Evolutionary conservation across 2,888 invertebrate genomes (phyloP).

Genomic region (Ischnura elegans): DNA sequence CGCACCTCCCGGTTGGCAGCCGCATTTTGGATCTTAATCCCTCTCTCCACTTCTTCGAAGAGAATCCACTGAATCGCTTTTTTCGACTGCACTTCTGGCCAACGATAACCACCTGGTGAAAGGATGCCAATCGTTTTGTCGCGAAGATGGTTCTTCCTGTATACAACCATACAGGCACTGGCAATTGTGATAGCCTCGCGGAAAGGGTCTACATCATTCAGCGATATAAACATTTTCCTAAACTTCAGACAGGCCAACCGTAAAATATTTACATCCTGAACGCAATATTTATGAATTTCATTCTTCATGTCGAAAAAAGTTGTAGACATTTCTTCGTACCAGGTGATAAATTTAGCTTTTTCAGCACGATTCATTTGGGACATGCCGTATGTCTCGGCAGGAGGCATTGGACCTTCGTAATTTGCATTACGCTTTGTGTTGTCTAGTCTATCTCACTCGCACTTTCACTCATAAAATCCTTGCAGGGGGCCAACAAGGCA

Average conservation of each 20-base stretch:
- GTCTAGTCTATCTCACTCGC: no score
- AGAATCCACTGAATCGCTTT: neutral
- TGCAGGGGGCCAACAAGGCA: no score
- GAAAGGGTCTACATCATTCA: no score
- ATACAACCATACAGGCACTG: no score
- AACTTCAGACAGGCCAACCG: neutral
- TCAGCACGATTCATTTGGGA: neutral
- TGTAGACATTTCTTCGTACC: conserved; percentile 6
- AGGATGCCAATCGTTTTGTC: neutral
- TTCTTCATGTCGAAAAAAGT: conserved; percentile 44
- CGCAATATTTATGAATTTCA: conserved; percentile 17
- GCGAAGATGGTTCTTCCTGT: conserved; percentile 36
- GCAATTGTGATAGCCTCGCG: no score
- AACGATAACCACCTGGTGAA: neutral
- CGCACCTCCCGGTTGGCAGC: neutral
- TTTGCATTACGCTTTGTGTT: neutral
- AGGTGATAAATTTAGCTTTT: neutral
- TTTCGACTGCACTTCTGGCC: neutral
- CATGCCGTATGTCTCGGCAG: neutral
- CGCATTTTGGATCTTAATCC: no score
- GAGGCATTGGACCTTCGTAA: conserved; percentile 28
- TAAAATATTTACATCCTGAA: conserved; percentile 44
- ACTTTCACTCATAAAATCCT: no score
- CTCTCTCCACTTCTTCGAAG: neutral
- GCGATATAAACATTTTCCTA: neutral